A percentile compares a stretch with the other conserved stretches of the same genome.
phyloP scores from a whole-genome alignment of 2,888 invertebrate genomes.

The Cabera pusaria region DNA sequence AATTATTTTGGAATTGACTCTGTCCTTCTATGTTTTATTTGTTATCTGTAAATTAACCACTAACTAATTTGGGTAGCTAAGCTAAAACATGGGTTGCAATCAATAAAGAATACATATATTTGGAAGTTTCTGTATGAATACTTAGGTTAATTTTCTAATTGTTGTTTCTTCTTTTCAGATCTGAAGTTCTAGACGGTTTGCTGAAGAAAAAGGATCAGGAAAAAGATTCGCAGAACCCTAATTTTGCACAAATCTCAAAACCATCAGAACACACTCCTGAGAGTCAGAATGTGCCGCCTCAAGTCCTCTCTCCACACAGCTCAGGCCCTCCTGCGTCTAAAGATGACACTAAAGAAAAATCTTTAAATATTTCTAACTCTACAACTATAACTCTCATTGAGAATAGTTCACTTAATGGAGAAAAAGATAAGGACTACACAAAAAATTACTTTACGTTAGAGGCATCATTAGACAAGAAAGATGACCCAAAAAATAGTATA shows the following conservation, averaged over 20 bases:
- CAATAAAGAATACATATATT: too few species aligned
- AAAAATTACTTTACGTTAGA: slow-evolving; percentile 75
- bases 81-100: too few species aligned
- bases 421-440: slow-evolving; percentile 71
- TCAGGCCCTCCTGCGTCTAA: slow-evolving; percentile 52
- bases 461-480: slow-evolving; percentile 73
- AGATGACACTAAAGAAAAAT: slow-evolving; percentile 70
- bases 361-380: slow-evolving; percentile 71
- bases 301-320: slow-evolving; percentile 60
- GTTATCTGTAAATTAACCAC: slow-evolving; percentile 30
- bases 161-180: slow-evolving; percentile 66
- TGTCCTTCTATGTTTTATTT: slow-evolving; percentile 1
- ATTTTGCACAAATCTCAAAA: slow-evolving; percentile 59
- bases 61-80: slow-evolving; percentile 2
- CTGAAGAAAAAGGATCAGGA: slow-evolving; percentile 81
- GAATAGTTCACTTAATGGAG: slow-evolving; percentile 58
- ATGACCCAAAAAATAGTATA: slow-evolving; percentile 77
- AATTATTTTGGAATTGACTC: neutral
- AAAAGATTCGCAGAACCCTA: slow-evolving; percentile 59
- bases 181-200: slow-evolving; percentile 84
- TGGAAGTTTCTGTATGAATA: neutral
- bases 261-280: slow-evolving; percentile 43
- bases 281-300: slow-evolving; percentile 21
- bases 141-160: neutral
- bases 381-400: slow-evolving; percentile 75